Conservation (phyloP, 2,888 invertebrate genomes). For the Biston betularia region DNA sequence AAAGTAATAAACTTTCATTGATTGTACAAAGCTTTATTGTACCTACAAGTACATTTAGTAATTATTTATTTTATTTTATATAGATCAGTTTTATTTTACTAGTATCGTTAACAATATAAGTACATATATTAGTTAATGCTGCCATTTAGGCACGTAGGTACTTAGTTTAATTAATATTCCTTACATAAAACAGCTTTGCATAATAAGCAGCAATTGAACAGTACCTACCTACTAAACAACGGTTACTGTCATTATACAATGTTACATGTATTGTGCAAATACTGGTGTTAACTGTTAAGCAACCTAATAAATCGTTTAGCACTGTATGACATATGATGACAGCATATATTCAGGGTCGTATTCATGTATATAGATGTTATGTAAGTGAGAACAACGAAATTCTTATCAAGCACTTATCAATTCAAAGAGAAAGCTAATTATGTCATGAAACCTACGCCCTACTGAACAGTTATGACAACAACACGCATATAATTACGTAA, state of each 20-base stretch:
- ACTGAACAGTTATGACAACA: slow-evolving; percentile 16
- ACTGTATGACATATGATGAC: slow-evolving; percentile 15
- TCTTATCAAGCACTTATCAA: slow-evolving; percentile 10
- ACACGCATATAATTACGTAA: too few species aligned
- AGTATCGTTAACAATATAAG: background rate
- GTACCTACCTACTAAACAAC: slow-evolving; percentile 15
- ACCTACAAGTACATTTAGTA: too few species aligned
- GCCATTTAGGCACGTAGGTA: background rate
- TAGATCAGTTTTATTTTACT: background rate
- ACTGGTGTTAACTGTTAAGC: slow-evolving; percentile 1
- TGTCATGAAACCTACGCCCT: slow-evolving; percentile 7
- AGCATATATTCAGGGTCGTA: slow-evolving; percentile 4
- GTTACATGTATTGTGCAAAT: slow-evolving; percentile 18
- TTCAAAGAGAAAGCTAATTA: slow-evolving; percentile 17
- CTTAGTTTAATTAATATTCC: slow-evolving; percentile 13
- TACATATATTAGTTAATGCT: background rate
- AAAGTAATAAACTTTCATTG: too few species aligned
- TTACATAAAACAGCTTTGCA: slow-evolving; percentile 13
- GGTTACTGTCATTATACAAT: slow-evolving; percentile 14
- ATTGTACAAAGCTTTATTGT: too few species aligned
- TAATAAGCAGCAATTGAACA: slow-evolving; percentile 14
- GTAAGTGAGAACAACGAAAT: background rate
- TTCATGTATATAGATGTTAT: too few species aligned
- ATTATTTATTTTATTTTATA: too few species aligned
- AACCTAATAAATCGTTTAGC: slow-evolving; percentile 20